A percentile compares a stretch with the other conserved stretches of the same genome.
These are phyloP conservation scores for Pipistrellus nathusii DNA, from an alignment of 2,797 vertebrate genomes.

Conservation along the genomic window DNA sequence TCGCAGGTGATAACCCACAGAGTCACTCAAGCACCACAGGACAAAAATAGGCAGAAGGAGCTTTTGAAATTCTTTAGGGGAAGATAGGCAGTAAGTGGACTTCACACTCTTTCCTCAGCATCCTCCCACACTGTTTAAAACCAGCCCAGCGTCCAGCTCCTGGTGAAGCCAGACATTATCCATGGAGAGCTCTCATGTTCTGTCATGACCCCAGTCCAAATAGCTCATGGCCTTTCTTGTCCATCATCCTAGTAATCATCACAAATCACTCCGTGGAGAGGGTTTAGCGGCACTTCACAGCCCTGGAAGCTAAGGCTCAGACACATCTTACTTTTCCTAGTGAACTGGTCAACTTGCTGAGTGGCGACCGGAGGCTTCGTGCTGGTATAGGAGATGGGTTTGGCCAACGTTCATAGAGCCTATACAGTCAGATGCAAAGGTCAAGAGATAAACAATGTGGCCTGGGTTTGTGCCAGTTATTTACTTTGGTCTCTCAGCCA, in stretches of 20 bases:
- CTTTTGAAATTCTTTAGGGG: constrained; percentile 77
- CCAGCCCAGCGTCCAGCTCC: background rate
- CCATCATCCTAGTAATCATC: background rate
- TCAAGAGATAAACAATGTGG: background rate
- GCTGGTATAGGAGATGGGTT: background rate
- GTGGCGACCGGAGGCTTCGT: background rate
- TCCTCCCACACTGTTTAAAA: constrained; percentile 30
- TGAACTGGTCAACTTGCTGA: background rate
- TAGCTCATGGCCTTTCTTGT: fast-evolving
- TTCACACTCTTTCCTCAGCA: constrained; percentile 47
- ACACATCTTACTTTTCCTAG: background rate
- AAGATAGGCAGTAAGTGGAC: constrained; percentile 76
- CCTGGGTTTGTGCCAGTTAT: background rate
- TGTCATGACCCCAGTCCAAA: background rate
- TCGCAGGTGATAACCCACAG: constrained; percentile 72
- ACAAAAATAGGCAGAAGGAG: constrained; percentile 80
- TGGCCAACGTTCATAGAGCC: background rate
- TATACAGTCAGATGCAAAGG: background rate
- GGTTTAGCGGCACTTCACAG: background rate
- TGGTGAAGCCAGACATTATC: constrained; percentile 28
- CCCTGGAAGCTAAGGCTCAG: background rate
- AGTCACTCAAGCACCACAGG: constrained; percentile 72
- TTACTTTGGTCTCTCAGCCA: background rate
- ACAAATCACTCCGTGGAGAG: background rate
- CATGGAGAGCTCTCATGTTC: background rate